Conservation (phyloP, 1,140 invertebrate species). For the Drosophila gunungcola region DNA sequence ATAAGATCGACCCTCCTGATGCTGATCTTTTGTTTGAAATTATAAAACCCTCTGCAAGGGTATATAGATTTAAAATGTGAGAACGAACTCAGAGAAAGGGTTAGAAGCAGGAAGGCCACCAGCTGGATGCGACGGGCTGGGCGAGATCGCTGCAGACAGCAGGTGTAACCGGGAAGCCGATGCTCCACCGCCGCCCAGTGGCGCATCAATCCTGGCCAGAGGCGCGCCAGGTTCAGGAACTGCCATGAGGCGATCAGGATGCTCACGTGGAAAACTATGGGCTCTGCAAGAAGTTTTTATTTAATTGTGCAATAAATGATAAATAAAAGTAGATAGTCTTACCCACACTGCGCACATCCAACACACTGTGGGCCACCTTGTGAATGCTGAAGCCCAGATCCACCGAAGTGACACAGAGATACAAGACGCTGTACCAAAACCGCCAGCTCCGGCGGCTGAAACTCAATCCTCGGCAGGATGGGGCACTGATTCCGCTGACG, state of each 20-base stretch:
- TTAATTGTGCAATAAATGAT: too few relatives aligned
- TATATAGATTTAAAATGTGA: background rate
- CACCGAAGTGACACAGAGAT: conserved; percentile 35
- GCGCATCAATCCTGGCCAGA: conserved; percentile 73
- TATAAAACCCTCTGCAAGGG: too few relatives aligned
- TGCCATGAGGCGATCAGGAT: conserved; percentile 50
- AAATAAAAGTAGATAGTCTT: background rate
- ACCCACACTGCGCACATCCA: conserved; percentile 79
- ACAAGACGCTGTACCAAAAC: conserved; percentile 53
- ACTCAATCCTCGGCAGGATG: conserved; percentile 35
- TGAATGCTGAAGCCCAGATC: conserved; percentile 57
- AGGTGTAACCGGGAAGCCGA: conserved; percentile 47
- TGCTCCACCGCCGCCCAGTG: conserved; percentile 66
- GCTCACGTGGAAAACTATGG: conserved; percentile 65
- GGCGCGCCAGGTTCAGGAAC: conserved; percentile 60
- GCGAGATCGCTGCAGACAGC: conserved; percentile 32
- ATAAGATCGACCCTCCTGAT: too few relatives aligned
- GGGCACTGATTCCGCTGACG: conserved; percentile 57
- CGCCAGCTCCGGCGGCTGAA: conserved; percentile 68
- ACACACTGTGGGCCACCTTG: conserved; percentile 31
- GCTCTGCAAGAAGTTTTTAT: conserved; percentile 39
- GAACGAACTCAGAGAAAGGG: conserved; percentile 65
- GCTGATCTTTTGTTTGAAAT: too few relatives aligned
- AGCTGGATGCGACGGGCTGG: conserved; percentile 44
- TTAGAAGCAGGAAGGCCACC: conserved; percentile 53